Evolutionary conservation across 2,888 invertebrate genomes (phyloP).

Genomic region (Pollenia griseotomentosa): DNA sequence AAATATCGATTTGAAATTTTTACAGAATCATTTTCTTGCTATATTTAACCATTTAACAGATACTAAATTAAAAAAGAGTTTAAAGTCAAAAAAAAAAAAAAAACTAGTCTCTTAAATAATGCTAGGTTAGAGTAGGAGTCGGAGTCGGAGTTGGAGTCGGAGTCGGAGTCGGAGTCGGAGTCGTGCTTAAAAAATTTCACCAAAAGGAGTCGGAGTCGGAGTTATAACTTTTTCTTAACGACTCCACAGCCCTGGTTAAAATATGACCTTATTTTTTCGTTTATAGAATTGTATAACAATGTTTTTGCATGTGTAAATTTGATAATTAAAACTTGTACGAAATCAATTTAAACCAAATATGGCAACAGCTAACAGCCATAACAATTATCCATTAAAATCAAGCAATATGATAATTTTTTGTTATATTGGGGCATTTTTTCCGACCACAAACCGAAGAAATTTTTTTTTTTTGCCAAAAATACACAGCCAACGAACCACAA

Average conservation of each 20-base stretch:
- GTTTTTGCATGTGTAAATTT: conserved; percentile 37
- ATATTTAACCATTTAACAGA: too few species aligned
- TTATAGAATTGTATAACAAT: not conserved
- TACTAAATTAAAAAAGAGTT: too few species aligned
- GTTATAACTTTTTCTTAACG: too few species aligned
- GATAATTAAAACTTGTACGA: conserved; percentile 56
- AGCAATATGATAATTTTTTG: not conserved
- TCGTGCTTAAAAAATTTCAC: too few species aligned
- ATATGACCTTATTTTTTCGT: conserved; percentile 41
- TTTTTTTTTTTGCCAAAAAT: conserved; percentile 1
- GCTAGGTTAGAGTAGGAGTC: too few species aligned
- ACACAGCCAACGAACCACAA: conserved; percentile 47
- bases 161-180: too few species aligned
- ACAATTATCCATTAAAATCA: conserved; percentile 14
- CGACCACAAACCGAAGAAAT: conserved; percentile 23
- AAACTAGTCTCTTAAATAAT: too few species aligned
- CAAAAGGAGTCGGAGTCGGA: too few species aligned
- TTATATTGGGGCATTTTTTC: conserved; percentile 19
- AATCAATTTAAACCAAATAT: conserved; percentile 57
- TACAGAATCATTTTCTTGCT: too few species aligned
- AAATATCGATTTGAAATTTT: too few species aligned
- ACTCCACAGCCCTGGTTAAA: not conserved
- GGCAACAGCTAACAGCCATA: conserved; percentile 23
- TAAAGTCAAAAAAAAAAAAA: too few species aligned
- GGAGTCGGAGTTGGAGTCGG: too few species aligned